A percentile compares a stretch with the other conserved stretches of the same genome.
These are phyloP conservation scores for Bos taurus DNA, from an alignment of 2,113 vertebrate genomes.

Conservation along the genomic window DNA sequence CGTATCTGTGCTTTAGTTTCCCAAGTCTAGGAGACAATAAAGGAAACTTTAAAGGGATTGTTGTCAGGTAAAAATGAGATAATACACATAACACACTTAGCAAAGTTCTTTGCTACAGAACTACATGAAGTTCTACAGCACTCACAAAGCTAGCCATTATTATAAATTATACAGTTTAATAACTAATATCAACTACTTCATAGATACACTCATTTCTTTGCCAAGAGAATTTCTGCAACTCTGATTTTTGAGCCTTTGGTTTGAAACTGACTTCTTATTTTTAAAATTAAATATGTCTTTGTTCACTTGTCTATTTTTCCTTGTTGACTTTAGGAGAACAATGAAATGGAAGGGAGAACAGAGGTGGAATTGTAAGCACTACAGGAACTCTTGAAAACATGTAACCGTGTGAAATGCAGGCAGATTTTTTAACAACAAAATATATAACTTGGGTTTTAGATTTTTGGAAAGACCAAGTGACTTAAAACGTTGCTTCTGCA, in stretches of 20 bases:
- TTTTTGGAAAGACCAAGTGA: background rate
- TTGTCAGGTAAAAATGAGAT: constrained; percentile 1
- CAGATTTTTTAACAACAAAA: constrained; percentile 14
- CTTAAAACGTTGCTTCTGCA: background rate
- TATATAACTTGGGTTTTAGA: background rate
- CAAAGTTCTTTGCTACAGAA: background rate
- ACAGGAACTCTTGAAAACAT: background rate
- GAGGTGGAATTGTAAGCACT: background rate
- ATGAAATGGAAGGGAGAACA: background rate
- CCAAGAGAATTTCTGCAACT: background rate
- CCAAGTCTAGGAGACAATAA: background rate
- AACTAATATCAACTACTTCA: background rate
- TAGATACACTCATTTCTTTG: background rate
- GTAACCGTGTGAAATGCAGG: background rate
- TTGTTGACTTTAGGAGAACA: constrained; percentile 39
- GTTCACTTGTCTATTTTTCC: constrained; percentile 31
- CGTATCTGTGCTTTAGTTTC: background rate
- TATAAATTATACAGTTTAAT: background rate
- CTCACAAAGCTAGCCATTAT: background rate
- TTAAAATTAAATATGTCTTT: background rate
- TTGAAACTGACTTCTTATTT: constrained; percentile 31
- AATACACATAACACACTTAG: background rate
- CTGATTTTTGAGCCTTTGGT: background rate
- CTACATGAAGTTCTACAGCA: background rate
- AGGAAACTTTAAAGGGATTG: background rate